Base-by-base conservation (phyloP, 2,888 invertebrate genomes). In the Mantis religiosa region DNA sequence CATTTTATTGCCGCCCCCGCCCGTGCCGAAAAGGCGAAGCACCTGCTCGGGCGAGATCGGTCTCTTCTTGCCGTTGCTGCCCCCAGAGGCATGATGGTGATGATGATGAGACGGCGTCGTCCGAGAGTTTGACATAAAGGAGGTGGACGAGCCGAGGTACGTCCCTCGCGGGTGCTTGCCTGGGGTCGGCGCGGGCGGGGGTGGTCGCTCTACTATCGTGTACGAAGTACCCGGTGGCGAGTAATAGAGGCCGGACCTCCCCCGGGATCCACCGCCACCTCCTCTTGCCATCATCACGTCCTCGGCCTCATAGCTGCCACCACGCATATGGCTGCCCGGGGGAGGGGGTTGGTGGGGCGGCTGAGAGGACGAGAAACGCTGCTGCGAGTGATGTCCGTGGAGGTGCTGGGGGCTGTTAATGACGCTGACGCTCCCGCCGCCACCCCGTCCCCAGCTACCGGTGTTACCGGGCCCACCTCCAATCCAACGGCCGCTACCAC, bases 151-250 rank as follows among this genome's bases (percentile, higher is more conserved):
- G 89, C 96, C 96, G 89, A 96, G 94, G 92, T 96, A 96, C n/a
- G 96, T 96, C 89, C 96, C 95, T 91, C 95, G 92, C 89, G 94
- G 93, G 88, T 94, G 93, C 91, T 94, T 93, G 90, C 90, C 88
- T 25, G 81, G 85, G 28, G 89, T 88, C 85, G 86, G 89, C 30
- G 89, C 89, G 84, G 89, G 83, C 88, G 87, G 89, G 89, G 86
- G 87, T 81, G 85, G 89, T 90, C 97, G 94, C 94, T 97, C 97
- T 92, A 97, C 96, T 93, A 97, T 97, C 92, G 97, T 97, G 93
- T 97, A 97, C 89, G 97, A 97, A 91, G 97, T 97, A 90, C 97
- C 97, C 47, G 97, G 97, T 89, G 97, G 97, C 91, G 97, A 97
- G 93, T 97, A 97, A 93, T 97, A 97, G 91, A 96, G 94, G 91